Conservation (phyloP, 2,797 vertebrate species). For the Pipistrellus pygmaeus region DNA sequence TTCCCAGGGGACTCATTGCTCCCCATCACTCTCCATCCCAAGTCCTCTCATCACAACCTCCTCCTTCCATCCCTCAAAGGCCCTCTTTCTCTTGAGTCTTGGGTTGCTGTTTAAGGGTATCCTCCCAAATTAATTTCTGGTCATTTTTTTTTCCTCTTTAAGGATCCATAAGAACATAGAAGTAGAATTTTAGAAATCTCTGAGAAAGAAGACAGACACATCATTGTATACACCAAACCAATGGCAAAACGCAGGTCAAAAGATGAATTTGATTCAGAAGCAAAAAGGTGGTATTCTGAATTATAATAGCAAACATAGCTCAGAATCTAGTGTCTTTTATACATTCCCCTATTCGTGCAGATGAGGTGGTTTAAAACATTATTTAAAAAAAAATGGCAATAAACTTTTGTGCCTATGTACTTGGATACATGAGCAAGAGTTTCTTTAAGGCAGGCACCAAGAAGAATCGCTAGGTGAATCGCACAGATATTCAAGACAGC, state of each 20-base stretch:
- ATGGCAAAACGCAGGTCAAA: neutral
- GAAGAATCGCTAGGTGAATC: neutral
- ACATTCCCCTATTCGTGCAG: neutral
- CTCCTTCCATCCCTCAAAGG: neutral
- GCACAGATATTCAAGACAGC: neutral
- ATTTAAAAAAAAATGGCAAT: neutral
- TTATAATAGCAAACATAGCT: neutral
- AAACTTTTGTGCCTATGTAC: neutral
- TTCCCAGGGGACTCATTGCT: neutral
- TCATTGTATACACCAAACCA: neutral
- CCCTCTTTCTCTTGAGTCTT: neutral
- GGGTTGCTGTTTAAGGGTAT: neutral
- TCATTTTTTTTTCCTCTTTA: neutral
- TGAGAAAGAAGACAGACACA: neutral
- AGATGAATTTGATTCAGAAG: neutral
- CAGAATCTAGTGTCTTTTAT: neutral
- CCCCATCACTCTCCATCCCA: neutral
- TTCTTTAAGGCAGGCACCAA: neutral
- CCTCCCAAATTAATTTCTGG: slow-evolving; percentile 26
- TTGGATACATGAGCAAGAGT: neutral
- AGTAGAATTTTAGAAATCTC: neutral
- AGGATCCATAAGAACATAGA: neutral
- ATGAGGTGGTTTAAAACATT: neutral
- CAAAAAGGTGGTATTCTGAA: neutral
- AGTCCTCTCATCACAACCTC: neutral